phyloP scores from a whole-genome alignment of 2,797 vertebrate genomes.

The Squalus acanthias region DNA sequence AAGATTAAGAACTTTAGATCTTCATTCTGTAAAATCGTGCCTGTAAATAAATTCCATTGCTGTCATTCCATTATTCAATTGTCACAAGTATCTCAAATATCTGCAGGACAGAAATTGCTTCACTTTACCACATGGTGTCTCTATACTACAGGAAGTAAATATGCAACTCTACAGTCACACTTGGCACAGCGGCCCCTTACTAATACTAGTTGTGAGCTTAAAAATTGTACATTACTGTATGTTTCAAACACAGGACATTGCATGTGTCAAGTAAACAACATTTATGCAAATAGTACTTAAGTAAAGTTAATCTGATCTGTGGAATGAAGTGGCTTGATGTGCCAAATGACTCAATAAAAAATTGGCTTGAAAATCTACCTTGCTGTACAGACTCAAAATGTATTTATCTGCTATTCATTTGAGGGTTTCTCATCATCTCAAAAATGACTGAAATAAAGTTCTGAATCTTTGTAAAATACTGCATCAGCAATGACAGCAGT shows the following conservation, averaged over 20 bases:
- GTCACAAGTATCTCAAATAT: too few relatives aligned
- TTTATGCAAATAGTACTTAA: background rate
- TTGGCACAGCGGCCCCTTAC: background rate
- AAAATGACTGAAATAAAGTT: background rate
- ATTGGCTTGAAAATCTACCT: background rate
- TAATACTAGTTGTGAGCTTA: too few relatives aligned
- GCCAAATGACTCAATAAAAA: background rate
- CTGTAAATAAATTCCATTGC: background rate
- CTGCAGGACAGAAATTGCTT: background rate
- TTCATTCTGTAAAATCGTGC: background rate
- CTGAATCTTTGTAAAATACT: background rate
- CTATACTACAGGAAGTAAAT: slow-evolving; percentile 23
- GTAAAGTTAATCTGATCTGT: background rate
- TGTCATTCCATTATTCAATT: background rate
- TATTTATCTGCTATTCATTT: background rate
- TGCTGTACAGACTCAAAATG: background rate
- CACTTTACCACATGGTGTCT: slow-evolving; percentile 37
- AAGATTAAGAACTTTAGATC: background rate
- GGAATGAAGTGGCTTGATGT: background rate
- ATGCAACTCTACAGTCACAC: background rate
- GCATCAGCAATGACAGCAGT: background rate
- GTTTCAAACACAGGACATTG: background rate
- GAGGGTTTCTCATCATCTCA: background rate
- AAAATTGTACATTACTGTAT: background rate
- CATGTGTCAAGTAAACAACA: background rate